Conservation (phyloP, 2,113 vertebrate genomes). For the Thamnophis sirtalis region DNA sequence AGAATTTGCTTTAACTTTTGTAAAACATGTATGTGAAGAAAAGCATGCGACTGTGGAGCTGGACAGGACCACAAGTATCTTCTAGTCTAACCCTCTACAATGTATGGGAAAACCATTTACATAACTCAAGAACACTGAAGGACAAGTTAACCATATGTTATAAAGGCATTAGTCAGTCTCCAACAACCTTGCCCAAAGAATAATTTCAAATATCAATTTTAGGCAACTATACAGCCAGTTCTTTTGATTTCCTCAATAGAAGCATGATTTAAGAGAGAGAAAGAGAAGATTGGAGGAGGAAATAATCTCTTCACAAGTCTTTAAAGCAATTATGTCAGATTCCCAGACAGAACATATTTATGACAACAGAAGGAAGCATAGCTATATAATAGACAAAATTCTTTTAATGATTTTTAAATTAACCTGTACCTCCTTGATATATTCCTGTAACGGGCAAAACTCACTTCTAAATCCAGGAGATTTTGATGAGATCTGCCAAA, state of each 20-base stretch:
- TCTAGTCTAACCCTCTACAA: not conserved
- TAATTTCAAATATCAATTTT: not conserved
- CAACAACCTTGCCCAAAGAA: too few species aligned
- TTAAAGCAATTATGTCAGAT: not conserved
- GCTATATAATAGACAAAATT: not conserved
- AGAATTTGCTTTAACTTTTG: not conserved
- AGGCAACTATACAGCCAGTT: not conserved
- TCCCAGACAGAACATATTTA: not conserved
- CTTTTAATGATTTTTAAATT: not conserved
- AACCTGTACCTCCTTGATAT: not conserved
- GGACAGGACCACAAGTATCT: not conserved
- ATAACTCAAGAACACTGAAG: not conserved
- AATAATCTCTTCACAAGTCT: not conserved
- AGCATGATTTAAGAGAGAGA: not conserved
- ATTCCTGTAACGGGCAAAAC: not conserved
- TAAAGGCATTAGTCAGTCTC: not conserved
- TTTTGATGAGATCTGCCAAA: not conserved
- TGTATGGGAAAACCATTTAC: not conserved
- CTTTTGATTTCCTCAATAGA: not conserved
- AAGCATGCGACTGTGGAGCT: not conserved
- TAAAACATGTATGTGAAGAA: not conserved
- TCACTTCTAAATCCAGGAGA: not conserved
- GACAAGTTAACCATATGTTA: too few species aligned
- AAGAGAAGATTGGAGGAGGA: not conserved
- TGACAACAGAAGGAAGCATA: not conserved